Conservation (phyloP, 2,113 vertebrate species). For the Serinus canaria region DNA sequence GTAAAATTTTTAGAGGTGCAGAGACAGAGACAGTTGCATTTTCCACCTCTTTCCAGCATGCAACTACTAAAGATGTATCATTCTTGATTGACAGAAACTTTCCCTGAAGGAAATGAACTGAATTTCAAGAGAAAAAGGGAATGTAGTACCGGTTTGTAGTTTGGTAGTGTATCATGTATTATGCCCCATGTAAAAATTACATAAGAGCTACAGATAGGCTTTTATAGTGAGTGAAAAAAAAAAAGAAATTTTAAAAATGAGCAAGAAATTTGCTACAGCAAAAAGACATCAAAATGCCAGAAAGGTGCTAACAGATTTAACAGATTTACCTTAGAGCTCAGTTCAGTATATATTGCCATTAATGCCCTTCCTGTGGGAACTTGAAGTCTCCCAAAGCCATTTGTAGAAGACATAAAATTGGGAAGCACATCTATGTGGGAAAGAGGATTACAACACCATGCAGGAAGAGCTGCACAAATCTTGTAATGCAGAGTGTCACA, state of each 20-base stretch:
- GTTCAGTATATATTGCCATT: not conserved
- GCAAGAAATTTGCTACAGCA: not conserved
- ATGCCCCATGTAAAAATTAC: not conserved
- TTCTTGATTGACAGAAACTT: not conserved
- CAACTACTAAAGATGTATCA: not conserved
- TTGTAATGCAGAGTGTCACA: slow-evolving; percentile 6
- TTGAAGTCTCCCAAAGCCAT: not conserved
- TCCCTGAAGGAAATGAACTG: not conserved
- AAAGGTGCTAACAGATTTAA: not conserved
- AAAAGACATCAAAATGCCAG: not conserved
- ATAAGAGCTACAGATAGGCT: not conserved
- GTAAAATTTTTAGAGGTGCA: not conserved
- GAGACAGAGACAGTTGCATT: not conserved
- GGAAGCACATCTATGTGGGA: not conserved
- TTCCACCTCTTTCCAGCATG: not conserved
- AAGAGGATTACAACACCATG: not conserved
- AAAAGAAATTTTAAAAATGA: not conserved
- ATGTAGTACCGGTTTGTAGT: not conserved
- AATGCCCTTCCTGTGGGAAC: not conserved
- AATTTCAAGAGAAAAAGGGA: not conserved
- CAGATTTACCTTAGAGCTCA: not conserved
- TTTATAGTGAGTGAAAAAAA: not conserved
- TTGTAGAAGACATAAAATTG: not conserved
- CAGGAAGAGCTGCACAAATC: slow-evolving; percentile 19
- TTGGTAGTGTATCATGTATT: not conserved